Evolutionary conservation across 2,113 vertebrate genomes (phyloP).

Genomic region (Poeciliopsis turrubarensis): DNA sequence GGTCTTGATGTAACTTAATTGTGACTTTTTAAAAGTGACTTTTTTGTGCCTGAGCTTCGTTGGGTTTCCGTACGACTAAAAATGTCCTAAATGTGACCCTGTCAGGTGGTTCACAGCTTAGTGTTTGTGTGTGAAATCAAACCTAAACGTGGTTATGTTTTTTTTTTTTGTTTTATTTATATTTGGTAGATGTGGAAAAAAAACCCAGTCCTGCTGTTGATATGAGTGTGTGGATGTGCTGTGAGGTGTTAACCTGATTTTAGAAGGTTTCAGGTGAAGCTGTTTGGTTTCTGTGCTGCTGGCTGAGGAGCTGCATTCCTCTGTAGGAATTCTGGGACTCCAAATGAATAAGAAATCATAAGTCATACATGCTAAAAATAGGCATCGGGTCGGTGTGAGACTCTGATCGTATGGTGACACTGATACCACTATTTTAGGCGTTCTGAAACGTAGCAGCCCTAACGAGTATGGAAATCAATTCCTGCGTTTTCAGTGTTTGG

Average conservation of each 20-base stretch:
- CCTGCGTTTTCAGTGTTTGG: neutral
- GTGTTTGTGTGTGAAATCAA: constrained; percentile 34
- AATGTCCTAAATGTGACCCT: constrained; percentile 48
- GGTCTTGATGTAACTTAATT: constrained; percentile 73
- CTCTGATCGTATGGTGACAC: neutral
- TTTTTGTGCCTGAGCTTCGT: constrained; percentile 78
- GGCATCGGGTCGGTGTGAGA: neutral
- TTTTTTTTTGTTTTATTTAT: no score
- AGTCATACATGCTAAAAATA: neutral
- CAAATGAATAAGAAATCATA: neutral
- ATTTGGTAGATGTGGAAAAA: constrained; percentile 33
- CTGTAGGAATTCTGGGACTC: constrained; percentile 81
- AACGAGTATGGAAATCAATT: neutral
- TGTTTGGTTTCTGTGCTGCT: constrained; percentile 78
- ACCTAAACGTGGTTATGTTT: constrained; percentile 2
- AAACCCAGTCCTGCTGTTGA: constrained; percentile 12
- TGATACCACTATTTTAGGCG: neutral
- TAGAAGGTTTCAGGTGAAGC: constrained; percentile 73
- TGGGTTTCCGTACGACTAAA: constrained; percentile 71
- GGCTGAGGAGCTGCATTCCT: constrained; percentile 78
- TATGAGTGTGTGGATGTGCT: constrained; percentile 35
- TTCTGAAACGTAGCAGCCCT: neutral
- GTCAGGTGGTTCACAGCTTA: constrained; percentile 36
- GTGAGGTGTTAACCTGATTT: constrained; percentile 61
- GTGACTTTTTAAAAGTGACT: constrained; percentile 62